These are phyloP conservation scores for Odontocerum albicorne DNA, from an alignment of 2,888 invertebrate species.

Conservation along the genomic window DNA sequence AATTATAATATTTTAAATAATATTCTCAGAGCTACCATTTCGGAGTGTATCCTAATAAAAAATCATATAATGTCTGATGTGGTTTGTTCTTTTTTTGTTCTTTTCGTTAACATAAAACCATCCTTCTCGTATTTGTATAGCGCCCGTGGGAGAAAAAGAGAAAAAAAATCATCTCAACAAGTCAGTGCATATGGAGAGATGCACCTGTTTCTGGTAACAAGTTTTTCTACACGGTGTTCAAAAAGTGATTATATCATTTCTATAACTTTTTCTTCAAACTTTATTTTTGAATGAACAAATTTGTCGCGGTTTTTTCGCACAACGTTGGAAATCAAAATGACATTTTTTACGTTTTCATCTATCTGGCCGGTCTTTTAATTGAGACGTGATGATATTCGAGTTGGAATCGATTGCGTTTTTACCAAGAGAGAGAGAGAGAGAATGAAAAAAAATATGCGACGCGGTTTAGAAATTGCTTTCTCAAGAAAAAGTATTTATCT, in stretches of 20 bases:
- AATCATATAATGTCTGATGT: conserved; percentile 26
- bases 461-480: too few relatives aligned
- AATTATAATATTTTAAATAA: neutral
- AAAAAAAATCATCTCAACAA: conserved; percentile 14
- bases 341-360: too few relatives aligned
- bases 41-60: conserved; percentile 18
- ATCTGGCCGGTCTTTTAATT: too few relatives aligned
- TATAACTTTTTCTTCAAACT: too few relatives aligned
- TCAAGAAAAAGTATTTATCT: too few relatives aligned
- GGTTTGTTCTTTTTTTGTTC: conserved; percentile 21
- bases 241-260: conserved; percentile 5
- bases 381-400: too few relatives aligned
- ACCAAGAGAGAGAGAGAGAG: too few relatives aligned
- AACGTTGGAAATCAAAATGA: too few relatives aligned
- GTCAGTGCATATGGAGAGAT: conserved; percentile 25
- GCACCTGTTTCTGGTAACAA: conserved; percentile 32
- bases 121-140: conserved; percentile 22
- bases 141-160: conserved; percentile 20
- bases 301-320: too few relatives aligned
- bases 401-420: too few relatives aligned
- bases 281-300: too few relatives aligned
- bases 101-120: conserved; percentile 17
- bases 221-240: conserved; percentile 27
- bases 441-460: too few relatives aligned
- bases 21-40: conserved; percentile 24